A percentile compares a stretch with the other conserved stretches of the same genome.
phyloP scores from a whole-genome alignment of 2,888 invertebrate genomes.

The Chouioia cunea region DNA sequence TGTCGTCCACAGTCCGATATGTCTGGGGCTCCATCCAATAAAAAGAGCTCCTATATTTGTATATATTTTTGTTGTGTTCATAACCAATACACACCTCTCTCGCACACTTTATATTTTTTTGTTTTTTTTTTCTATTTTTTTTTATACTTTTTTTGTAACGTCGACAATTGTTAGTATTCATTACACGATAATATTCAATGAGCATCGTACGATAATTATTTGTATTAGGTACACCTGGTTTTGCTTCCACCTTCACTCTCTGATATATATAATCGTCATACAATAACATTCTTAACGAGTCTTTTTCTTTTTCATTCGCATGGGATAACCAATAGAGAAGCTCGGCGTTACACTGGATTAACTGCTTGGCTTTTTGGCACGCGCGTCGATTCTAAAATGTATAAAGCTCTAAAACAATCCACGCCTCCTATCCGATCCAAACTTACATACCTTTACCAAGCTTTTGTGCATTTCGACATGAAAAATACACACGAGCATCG shows the following conservation, averaged over 20 bases:
- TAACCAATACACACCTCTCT: constrained; percentile 33
- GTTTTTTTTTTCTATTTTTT: constrained; percentile 25
- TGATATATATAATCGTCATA: constrained; percentile 41
- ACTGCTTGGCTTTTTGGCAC: constrained; percentile 1
- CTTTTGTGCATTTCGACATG: constrained; percentile 27
- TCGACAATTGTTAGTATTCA: constrained; percentile 40
- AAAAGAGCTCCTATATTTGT: constrained; percentile 35
- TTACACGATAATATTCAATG: constrained; percentile 38
- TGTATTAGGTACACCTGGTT: constrained; percentile 51
- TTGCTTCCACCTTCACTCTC: constrained; percentile 46
- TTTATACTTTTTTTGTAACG: constrained; percentile 46
- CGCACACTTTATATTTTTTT: constrained; percentile 29
- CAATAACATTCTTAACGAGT: constrained; percentile 28
- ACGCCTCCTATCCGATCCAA: no score
- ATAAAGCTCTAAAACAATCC: no score
- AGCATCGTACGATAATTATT: constrained; percentile 45
- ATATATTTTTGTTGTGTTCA: constrained; percentile 32
- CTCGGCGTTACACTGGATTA: constrained; percentile 10
- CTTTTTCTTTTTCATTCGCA: constrained; percentile 7
- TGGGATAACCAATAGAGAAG: constrained; percentile 21
- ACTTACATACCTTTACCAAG: no score
- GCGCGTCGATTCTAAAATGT: no score
- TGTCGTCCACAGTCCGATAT: constrained; percentile 57
- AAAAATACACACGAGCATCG: no score
- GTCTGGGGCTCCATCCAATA: constrained; percentile 54